Conservation (phyloP, 2,888 invertebrate species). For the Pollenia angustigena region DNA sequence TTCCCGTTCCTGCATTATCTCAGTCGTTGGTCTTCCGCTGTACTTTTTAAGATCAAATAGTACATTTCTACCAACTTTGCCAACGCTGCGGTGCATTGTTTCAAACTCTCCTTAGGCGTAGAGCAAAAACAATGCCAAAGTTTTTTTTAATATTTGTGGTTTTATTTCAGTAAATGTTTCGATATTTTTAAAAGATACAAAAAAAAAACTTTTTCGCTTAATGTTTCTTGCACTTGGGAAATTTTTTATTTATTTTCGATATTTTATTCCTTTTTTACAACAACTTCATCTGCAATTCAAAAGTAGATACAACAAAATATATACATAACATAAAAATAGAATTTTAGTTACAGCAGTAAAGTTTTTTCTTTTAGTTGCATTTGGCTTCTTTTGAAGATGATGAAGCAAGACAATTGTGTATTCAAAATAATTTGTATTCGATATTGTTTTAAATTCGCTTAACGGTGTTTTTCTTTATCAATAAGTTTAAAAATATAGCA, state of each 20-base stretch:
- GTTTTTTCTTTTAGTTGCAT: conserved; percentile 19
- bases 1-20: too few relatives aligned
- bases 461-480: neutral
- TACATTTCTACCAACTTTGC: too few relatives aligned
- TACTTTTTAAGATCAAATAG: too few relatives aligned
- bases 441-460: conserved; percentile 43
- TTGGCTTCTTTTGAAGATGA: conserved; percentile 4
- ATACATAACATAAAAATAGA: conserved; percentile 46
- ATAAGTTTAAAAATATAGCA: neutral
- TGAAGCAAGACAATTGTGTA: conserved; percentile 46
- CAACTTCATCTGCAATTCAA: conserved; percentile 66
- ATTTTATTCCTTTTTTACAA: conserved; percentile 17
- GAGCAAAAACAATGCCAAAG: too few relatives aligned
- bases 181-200: neutral
- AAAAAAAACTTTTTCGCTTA: neutral
- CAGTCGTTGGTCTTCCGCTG: too few relatives aligned
- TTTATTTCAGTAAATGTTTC: neutral
- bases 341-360: conserved; percentile 58
- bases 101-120: too few relatives aligned
- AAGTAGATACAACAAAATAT: conserved; percentile 14
- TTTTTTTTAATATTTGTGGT: neutral
- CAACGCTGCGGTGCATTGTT: too few relatives aligned
- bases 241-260: conserved; percentile 37
- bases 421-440: conserved; percentile 56
- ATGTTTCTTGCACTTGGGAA: conserved; percentile 22